These are phyloP conservation scores for Scaptomyza caliginosa DNA, from an alignment of 2,888 invertebrate genomes.

Conservation along the genomic window DNA sequence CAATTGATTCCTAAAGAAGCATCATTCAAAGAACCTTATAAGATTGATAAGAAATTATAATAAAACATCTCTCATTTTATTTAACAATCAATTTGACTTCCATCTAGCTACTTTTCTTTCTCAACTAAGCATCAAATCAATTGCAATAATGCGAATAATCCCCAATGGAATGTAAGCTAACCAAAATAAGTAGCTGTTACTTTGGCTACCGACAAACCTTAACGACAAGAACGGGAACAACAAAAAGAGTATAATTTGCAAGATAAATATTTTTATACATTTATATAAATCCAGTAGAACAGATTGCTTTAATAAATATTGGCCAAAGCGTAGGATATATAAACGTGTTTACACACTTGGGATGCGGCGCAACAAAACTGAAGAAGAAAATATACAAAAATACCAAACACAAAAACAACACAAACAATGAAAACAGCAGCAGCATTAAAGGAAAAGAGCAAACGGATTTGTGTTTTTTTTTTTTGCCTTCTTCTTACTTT, in stretches of 20 bases:
- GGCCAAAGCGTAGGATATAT: constrained; percentile 41
- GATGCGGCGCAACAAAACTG: constrained; percentile 11
- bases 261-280: constrained; percentile 63
- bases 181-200: constrained; percentile 18
- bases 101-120: not conserved
- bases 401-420: constrained; percentile 26
- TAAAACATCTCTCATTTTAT: not conserved
- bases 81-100: constrained; percentile 2
- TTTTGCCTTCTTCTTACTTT: constrained; percentile 1
- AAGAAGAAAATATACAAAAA: constrained; percentile 8
- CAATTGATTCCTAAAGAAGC: constrained; percentile 22
- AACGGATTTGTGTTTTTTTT: constrained; percentile 47
- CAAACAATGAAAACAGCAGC: constrained; percentile 18
- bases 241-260: constrained; percentile 55
- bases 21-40: too few relatives aligned
- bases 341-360: constrained; percentile 67
- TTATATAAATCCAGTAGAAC: constrained; percentile 67
- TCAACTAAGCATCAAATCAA: constrained; percentile 14
- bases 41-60: too few relatives aligned
- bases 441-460: constrained; percentile 17
- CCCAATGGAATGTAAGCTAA: constrained; percentile 8
- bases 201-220: not conserved
- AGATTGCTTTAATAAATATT: constrained; percentile 80
- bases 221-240: constrained; percentile 1
- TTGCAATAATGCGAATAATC: constrained; percentile 8